Base-by-base conservation (phyloP, 2,888 invertebrate genomes). In the Eupithecia vulgata region DNA sequence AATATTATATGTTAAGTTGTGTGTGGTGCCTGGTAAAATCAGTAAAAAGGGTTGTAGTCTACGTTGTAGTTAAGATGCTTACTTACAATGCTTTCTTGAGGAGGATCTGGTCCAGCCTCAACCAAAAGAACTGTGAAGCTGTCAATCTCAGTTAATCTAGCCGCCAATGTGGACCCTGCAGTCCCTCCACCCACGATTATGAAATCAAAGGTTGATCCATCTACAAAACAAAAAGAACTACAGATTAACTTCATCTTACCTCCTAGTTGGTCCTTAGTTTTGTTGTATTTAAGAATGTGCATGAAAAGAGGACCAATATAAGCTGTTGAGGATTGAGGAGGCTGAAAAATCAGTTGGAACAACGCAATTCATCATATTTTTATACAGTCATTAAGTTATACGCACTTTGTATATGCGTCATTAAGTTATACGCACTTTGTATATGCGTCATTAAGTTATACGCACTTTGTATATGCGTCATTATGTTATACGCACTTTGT, bases 101-200 rank as follows among this genome's bases (percentile, higher is more conserved):
- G 92, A 1, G 93, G 93, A 68, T 90, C 85, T 0, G 86, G 85
- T 0, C 93, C 93, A 0, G 93, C 93, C 72, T 94, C 93, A 7
- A 94, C n/a, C 73, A 93, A 85, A 74, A 94, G 84, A 71, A 93
- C 90, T 0, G 78, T 76, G 76, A 80, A 81, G 34, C 74, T 67
- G 5, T 72, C 73, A 37, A 80, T 74, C 75, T 85, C 85, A 0
- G 90, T 84, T 52, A 92, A 87, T 4, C 92, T 84, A 66, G 91
- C 87, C 5, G 93, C 93, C 76, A 94, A 68, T 74, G 87, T 81
- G 12, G 89, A 79, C 17, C 93, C 93, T 5, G 89, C 93, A 0
- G 90, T 88, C 7, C 93, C 93, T 0, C 85, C 91, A 1, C 93
- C 93, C 72, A 92, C 91, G 62, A 94, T 84, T 72, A 94, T 89